Base-by-base conservation (phyloP, 2,797 vertebrate genomes). In the Urophycis tenuis region DNA sequence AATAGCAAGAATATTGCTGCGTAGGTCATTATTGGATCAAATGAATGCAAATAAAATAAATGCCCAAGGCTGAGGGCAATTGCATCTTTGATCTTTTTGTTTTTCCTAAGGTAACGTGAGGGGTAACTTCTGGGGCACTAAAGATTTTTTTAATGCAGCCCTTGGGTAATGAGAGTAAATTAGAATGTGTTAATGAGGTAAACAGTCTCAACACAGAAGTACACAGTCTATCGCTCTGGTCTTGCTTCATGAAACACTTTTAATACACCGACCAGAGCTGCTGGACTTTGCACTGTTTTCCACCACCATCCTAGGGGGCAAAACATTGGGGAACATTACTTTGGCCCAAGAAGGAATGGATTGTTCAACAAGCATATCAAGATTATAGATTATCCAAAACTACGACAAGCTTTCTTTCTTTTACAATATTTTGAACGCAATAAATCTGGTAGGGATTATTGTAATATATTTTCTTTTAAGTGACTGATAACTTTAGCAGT, bases 1-100 rank as follows among this genome's bases (percentile, higher is more conserved):
- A 84, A 81, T 77, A 84, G 73, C 75, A 77, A 73, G 72, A 74
- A 70, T 73, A 81, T 74, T 78, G 78, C 71, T 77, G 77, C 84
- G 71, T 17, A 53, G 75, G 77, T 81, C 75, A 82, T 53, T 71
- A 74, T 74, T 75, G 74, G 75, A 64, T 30, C 76, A 69, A 71
- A 73, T 67, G 9, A 67, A 60, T 60, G 53, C 53, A 60, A 60
- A 60, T 60, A 60, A 60, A 60, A 60, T 60, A 60, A 60, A 60
- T 60, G 53, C 53, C 53, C n/a, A 67, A 67, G 60, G 60, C n/a
- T 29, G 60, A 12, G n/a, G 25, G 60, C 10, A 29, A 67, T 67
- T 67, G 60, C n/a, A 14, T 29, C 60, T 67, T 29, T 67, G 60
- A 67, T 67, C 60, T 67, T 11, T 10, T 29, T 67, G 11, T 67